Evolutionary conservation across 2,888 invertebrate species (phyloP).

Genomic region (Brenthis hecate): DNA sequence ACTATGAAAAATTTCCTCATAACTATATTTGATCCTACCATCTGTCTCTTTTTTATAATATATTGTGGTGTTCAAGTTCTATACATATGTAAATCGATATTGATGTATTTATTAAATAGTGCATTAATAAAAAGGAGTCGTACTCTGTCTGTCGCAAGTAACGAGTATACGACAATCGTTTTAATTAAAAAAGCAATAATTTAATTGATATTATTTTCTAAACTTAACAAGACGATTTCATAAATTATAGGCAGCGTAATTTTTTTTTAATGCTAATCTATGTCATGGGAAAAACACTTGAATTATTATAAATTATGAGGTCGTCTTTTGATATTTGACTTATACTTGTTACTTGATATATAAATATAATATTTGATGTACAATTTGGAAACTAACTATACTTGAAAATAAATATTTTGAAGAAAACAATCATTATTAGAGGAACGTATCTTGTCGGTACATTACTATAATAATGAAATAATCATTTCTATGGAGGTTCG

Average conservation of each 20-base stretch:
- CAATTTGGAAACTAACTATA: not conserved
- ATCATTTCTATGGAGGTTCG: not conserved
- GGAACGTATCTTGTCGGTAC: not conserved
- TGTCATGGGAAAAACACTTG: not conserved
- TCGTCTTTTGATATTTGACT: constrained; percentile 20
- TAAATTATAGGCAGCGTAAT: constrained; percentile 1
- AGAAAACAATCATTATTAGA: not conserved
- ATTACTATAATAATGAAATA: not conserved
- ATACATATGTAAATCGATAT: constrained; percentile 14
- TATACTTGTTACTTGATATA: constrained; percentile 17
- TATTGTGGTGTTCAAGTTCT: constrained; percentile 35
- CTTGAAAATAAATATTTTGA: not conserved
- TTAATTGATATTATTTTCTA: constrained; percentile 2
- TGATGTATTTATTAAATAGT: constrained; percentile 24
- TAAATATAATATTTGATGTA: no score
- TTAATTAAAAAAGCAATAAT: constrained; percentile 25
- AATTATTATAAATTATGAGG: constrained; percentile 5
- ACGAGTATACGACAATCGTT: constrained; percentile 10
- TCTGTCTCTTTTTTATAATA: constrained; percentile 24
- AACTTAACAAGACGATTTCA: constrained; percentile 9
- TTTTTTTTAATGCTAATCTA: not conserved
- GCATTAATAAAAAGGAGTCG: constrained; percentile 14
- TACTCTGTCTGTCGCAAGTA: constrained; percentile 31
- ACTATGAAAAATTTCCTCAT: constrained; percentile 20
- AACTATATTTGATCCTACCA: constrained; percentile 16